Evolutionary conservation across 2,797 vertebrate species (phyloP), one percentile per base, ranked within the genome.

Genomic region (Anisognathus igniventris): DNA sequence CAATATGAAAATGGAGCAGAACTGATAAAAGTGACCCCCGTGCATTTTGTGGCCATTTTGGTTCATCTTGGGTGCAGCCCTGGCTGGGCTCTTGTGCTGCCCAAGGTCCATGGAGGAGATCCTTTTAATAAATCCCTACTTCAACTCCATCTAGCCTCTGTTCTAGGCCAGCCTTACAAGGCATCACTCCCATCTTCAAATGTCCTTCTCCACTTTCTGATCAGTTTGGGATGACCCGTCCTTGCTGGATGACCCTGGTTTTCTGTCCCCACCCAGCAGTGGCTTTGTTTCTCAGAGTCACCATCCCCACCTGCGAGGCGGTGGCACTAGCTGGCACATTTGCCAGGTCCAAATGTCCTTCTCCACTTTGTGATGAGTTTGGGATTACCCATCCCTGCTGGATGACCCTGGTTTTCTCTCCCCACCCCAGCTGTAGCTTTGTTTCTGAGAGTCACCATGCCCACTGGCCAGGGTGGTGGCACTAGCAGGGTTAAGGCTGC

Each of bases 301-400:
- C 16, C 2, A 0, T 66, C 8, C 30, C 12, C 44, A 45, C 22
- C 45, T 24, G 23, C 11, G 4, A 17, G 61, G 21, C 0, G 0
- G 14, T 47, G 87, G 84, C 42, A 4, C 37, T 14, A 0, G 17
- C 30, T 45, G 44, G 44, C 45, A 25, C 45, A 47, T 47, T 47
- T 47, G 14, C 23, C 45, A 14, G 45, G 23, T 33, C 71, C 37
- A 19, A 4, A 28, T 0, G 16, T 48, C 22, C 17, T 21, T 42
- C 35, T 30, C 56, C 8, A 0, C 25, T 57, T 39, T 9, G 17
- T 10, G 12, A 4, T 20, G 12, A 2, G 1, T 24, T 60, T 23
- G n/a, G 78, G 61, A 2, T 62, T 31, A 6, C 19, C 51, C 18
- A 3, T 42, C 71, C 58, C 31, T 35, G 25, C 60, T 65, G 71